A percentile compares a stretch with the other conserved stretches of the same genome.
phyloP scores from a whole-genome alignment of 2,888 invertebrate genomes.

The Cryptus viduatorius region DNA sequence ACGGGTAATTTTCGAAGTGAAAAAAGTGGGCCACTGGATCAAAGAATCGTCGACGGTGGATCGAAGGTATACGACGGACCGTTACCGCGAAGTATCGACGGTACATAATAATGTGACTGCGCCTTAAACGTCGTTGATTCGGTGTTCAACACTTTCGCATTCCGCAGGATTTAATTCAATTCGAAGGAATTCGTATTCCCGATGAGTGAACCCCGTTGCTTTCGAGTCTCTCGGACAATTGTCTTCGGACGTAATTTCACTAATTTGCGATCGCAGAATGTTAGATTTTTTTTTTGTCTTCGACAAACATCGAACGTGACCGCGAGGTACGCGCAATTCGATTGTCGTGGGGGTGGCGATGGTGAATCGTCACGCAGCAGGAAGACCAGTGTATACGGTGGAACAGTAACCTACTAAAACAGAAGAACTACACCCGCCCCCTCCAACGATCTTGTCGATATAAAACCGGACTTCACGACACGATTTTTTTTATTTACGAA shows the following conservation, averaged over 20 bases:
- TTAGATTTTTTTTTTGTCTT: slow-evolving; percentile 7
- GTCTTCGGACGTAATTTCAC: background rate
- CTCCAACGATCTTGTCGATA: slow-evolving; percentile 74
- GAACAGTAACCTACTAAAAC: slow-evolving; percentile 79
- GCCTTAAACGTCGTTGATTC: slow-evolving; percentile 71
- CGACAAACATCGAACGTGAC: background rate
- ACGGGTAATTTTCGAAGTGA: slow-evolving; percentile 62
- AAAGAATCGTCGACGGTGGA: slow-evolving; percentile 52
- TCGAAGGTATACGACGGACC: slow-evolving; percentile 68
- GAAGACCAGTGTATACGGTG: slow-evolving; percentile 59
- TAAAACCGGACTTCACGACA: slow-evolving; percentile 72
- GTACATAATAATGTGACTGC: slow-evolving; percentile 79
- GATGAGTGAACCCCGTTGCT: background rate
- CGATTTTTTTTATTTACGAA: slow-evolving; percentile 73
- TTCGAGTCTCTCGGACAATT: background rate
- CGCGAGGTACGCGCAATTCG: background rate
- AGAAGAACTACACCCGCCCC: slow-evolving; percentile 62
- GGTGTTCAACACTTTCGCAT: slow-evolving; percentile 68
- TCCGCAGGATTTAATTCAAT: slow-evolving; percentile 46
- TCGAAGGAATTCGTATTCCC: slow-evolving; percentile 26
- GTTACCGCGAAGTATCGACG: slow-evolving; percentile 74
- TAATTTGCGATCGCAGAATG: background rate
- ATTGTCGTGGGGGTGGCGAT: slow-evolving; percentile 60
- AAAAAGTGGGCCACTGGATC: slow-evolving; percentile 80
- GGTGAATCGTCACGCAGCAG: slow-evolving; percentile 50